Base-by-base conservation (phyloP, 2,797 vertebrate species). In the Phaenicophaeus curvirostris region DNA sequence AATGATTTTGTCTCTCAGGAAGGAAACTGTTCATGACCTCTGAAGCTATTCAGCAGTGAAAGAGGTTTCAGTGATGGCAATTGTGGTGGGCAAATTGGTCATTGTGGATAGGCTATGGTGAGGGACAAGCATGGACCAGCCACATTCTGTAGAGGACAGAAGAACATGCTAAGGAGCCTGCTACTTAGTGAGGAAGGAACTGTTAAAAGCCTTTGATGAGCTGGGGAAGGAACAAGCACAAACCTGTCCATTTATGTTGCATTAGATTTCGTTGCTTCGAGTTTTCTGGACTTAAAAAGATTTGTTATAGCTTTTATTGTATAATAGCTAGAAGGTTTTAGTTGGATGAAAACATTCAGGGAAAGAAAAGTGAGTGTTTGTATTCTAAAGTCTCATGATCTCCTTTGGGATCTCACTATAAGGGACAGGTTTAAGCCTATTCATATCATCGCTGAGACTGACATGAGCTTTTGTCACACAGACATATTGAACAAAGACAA, bases 11-110 rank as follows among this genome's bases (percentile, higher is more conserved):
- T 76, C 5, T n/a, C 11, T 80, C 31, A 41, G 24, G 31, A 85
- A 58, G 31, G 17, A 81, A 27, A 5, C 9, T 48, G 3, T 14
- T 67, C 0, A 0, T 69, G 14, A 5, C 6, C 5, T 67, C 46
- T 85, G 55, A 58, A 84, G 10, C 15, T 68, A 13, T 14, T 84
- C 41, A 82, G 24, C 16, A 57, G 4, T 15, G 13, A 44, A 62
- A 59, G 37, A 48, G 2, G 12, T 80, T 72, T 16, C 41, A 80
- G 33, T n/a, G 23, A 30, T 2, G 7, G 30, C 13, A n/a, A 5
- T 4, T 39, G 17, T 61, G 31, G 13, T 1, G 1, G 23, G 55
- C 4, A 46, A 44, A n/a, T 7, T 14, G 17, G 13, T 53, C 19
- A 39, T 19, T 23, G 6, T 33, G 18, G 39, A 18, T 31, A 81